Evolutionary conservation across 2,888 invertebrate genomes (phyloP).

Genomic region (Caenorhabditis sulstoni): DNA sequence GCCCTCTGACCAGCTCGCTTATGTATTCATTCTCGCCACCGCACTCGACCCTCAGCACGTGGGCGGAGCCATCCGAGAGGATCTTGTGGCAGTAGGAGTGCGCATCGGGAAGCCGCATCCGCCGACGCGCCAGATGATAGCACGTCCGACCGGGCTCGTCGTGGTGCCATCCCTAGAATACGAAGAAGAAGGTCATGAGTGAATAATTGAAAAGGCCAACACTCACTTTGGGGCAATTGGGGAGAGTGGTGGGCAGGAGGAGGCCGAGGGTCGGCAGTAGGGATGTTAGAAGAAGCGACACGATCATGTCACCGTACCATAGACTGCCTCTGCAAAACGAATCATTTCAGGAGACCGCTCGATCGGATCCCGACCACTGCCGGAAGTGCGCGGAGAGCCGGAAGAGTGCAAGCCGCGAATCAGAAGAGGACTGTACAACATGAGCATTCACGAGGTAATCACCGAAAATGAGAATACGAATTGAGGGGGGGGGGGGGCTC

Average conservation of each 20-base stretch:
- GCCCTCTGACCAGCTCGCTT: slow-evolving; percentile 42
- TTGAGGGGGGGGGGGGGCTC: background rate
- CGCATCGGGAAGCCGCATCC: slow-evolving; percentile 67
- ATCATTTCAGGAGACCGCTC: slow-evolving; percentile 67
- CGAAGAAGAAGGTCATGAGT: slow-evolving; percentile 8
- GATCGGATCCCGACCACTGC: slow-evolving; percentile 34
- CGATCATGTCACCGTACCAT: slow-evolving; percentile 52
- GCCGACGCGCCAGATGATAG: slow-evolving; percentile 63
- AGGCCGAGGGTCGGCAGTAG: slow-evolving; percentile 31
- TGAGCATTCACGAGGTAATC: slow-evolving; percentile 76
- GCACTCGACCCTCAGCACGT: slow-evolving; percentile 67
- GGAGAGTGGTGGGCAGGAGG: slow-evolving; percentile 37
- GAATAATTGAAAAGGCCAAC: slow-evolving; percentile 29
- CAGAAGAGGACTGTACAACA: slow-evolving; percentile 78
- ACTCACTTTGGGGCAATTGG: slow-evolving; percentile 53
- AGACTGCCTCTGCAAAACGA: slow-evolving; percentile 6
- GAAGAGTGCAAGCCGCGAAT: slow-evolving; percentile 79
- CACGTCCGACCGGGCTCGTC: slow-evolving; percentile 64
- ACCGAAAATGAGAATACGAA: slow-evolving; percentile 17
- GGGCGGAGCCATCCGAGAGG: slow-evolving; percentile 53
- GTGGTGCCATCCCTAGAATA: slow-evolving; percentile 61
- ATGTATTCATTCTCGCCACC: slow-evolving; percentile 71
- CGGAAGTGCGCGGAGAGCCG: slow-evolving; percentile 68
- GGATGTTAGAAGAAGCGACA: slow-evolving; percentile 31
- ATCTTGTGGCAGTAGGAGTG: slow-evolving; percentile 63